phyloP scores from a whole-genome alignment of 2,113 vertebrate species.

The Agapornis roseicollis region DNA sequence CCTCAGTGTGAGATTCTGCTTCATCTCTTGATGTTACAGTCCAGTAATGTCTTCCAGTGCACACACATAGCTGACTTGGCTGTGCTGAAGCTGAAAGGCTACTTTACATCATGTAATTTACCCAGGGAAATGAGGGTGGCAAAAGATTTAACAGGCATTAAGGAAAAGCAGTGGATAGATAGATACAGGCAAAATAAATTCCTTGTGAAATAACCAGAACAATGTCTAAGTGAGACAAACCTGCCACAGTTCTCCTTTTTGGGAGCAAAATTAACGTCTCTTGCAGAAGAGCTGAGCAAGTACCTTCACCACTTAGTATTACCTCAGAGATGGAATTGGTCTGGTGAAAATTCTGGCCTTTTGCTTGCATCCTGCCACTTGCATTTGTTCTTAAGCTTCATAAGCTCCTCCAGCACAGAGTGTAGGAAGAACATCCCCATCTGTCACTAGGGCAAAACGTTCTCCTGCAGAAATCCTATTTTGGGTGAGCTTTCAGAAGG shows the following conservation, averaged over 20 bases:
- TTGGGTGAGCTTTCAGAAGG: neutral
- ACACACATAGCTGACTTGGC: neutral
- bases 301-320: accelerated
- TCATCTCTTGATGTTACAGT: neutral
- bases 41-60: neutral
- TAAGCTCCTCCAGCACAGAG: neutral
- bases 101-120: neutral
- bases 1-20: neutral
- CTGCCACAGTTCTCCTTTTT: neutral
- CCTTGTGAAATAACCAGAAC: neutral
- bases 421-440: neutral
- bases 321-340: neutral
- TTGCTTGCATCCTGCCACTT: neutral
- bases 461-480: neutral
- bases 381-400: neutral
- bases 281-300: neutral
- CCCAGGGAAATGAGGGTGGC: neutral
- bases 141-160: neutral
- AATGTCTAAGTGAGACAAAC: neutral
- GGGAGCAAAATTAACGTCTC: neutral
- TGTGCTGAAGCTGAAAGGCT: neutral
- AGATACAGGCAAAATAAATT: neutral
- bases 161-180: neutral
- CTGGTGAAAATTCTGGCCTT: neutral
- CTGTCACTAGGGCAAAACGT: neutral